Evolutionary conservation across 92 coral and sea anemone genomes (phyloP), one percentile per base, ranked within the genome.

Genomic region (Actinernus sp.): DNA sequence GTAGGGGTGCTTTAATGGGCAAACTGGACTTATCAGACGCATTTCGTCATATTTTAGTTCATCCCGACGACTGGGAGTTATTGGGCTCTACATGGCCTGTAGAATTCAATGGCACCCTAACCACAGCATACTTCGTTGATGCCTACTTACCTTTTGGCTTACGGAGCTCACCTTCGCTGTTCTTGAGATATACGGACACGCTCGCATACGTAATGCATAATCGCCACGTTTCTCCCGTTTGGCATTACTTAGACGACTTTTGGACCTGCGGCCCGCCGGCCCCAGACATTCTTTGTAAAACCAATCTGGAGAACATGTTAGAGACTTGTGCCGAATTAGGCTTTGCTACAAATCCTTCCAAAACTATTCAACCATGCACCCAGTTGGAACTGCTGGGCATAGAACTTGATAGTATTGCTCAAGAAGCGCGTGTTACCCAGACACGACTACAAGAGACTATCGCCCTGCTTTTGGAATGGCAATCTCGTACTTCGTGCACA

Each of bases 11-110:
- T 7, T 48, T 73, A 1, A 73, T 73, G 81, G 61, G 81, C 36
- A 73, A 74, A 52, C 50, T 74, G 44, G 82, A 74, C 50, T 55
- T 76, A 22, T 63, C 83, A 2, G 68, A 76, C 41, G 83, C 83
- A 6, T 66, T 76, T 49, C 66, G 67, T 1, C 83, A 65, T 43
- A 65, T 76, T 16, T 47, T 65, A 19, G 73, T 74, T 21, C 64
- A 29, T 20, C 21, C 17, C 2, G 13, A 46, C 34, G 69, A 71
- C 49, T 59, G 79, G 79, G 79, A 58, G 21, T 31, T 71, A 11
- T 50, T 58, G 10, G 79, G 82, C 0, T 74, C 82, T 5, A 74
- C 82, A 0, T 74, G 82, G 73, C 82, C 73, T 3, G 24, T 76
- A 1, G 37, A 60, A 34, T 11, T 44, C 28, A 45, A 62, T 36